Evolutionary conservation across 2,888 invertebrate species (phyloP), one percentile per base, ranked within the genome.

Genomic region (Drosophila macrospina): DNA sequence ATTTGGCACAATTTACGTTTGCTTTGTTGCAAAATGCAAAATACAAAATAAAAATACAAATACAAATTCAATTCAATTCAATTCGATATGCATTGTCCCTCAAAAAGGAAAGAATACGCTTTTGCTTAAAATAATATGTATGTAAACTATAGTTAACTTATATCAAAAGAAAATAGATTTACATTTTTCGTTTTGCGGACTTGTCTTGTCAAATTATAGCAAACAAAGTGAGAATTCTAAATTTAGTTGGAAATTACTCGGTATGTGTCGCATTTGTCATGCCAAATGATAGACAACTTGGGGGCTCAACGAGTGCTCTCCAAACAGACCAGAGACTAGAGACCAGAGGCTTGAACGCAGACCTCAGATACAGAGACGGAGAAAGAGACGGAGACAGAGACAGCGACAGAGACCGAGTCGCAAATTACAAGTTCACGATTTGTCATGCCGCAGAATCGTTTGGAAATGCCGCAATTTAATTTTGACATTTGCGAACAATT

Each of bases 381-480:
- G 4, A 13, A 6, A 26, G 26, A n/a, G 7, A 28, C n/a, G 2
- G 2, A 30, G n/a, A 54, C 8, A 7, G 51, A 37, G 2, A 51
- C 15, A 3, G 50, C 16, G 4, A 13, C 15, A 37, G 13, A n/a
- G 10, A 32, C 3, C 6, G 56, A 77, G 64, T 72, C 68, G 86
- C 78, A 83, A 82, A 82, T 82, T 82, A 80, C 83, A 86, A 74
- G 80, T 74, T 83, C 80, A 83, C 82, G 86, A 83, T 78, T 86
- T 78, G 78, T 57, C 74, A 72, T 55, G 39, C 50, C 67, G 44
- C 55, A 47, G 57, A 81, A 69, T 81, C 64, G 82, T 79, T 82
- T 81, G 74, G 79, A 79, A 67, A 71, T 82, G 86, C 78, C 82
- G 78, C 82, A 83, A 80, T 80, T 79, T 71, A 26, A 77, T 82